Percentiles rank a stretch among this genome's conserved stretches.
Conservation (phyloP, 2,888 invertebrate species). For the Boloria euphrosyne region DNA sequence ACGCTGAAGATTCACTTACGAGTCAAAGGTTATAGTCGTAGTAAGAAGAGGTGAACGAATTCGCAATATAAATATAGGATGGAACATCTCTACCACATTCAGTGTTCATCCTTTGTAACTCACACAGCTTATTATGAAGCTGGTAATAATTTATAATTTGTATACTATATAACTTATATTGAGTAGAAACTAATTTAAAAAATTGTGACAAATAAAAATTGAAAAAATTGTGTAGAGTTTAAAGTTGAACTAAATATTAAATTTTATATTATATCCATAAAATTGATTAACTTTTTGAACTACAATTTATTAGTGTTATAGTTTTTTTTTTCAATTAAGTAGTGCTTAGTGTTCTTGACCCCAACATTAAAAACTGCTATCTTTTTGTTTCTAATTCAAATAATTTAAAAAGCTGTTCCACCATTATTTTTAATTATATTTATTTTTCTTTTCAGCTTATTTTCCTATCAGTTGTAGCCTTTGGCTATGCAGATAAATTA, state of each 20-base stretch:
- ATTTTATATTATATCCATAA: background rate
- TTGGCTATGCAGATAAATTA: slow-evolving; percentile 70
- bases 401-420: too few species aligned
- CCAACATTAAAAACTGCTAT: too few species aligned
- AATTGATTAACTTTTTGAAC: too few species aligned
- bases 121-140: slow-evolving; percentile 76
- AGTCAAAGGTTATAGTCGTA: slow-evolving; percentile 74
- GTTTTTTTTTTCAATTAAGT: too few species aligned
- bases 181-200: too few species aligned
- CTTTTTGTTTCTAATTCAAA: too few species aligned
- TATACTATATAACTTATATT: background rate
- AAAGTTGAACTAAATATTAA: background rate
- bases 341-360: too few species aligned
- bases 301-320: too few species aligned
- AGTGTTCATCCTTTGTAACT: slow-evolving; percentile 54
- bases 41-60: slow-evolving; percentile 73
- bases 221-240: too few species aligned
- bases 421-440: background rate
- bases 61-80: slow-evolving; percentile 78
- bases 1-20: slow-evolving; percentile 48
- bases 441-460: slow-evolving; percentile 60
- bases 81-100: slow-evolving; percentile 61
- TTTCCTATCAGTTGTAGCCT: slow-evolving; percentile 67
- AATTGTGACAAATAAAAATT: too few species aligned
- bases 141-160: slow-evolving; percentile 56